Evolutionary conservation across 2,888 invertebrate species (phyloP).

Genomic region (Tetragonisca angustula): DNA sequence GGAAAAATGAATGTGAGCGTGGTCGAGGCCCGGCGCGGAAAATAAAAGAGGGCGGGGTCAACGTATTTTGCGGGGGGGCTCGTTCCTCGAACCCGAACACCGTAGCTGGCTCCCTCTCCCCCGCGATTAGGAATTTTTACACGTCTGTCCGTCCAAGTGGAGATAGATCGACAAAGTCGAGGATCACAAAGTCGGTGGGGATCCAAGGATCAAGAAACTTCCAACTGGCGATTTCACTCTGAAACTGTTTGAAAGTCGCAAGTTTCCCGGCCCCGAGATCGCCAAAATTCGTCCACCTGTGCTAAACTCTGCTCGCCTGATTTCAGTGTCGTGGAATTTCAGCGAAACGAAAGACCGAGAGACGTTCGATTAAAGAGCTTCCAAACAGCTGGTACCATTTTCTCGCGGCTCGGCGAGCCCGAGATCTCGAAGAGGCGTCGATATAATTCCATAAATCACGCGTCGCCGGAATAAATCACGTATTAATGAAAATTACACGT

Average conservation of each 20-base stretch:
- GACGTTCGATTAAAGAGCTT: no score
- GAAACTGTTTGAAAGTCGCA: no score
- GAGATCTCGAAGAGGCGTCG: constrained; percentile 22
- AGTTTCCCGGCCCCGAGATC: no score
- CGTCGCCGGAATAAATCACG: constrained; percentile 52
- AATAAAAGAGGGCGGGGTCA: constrained; percentile 54
- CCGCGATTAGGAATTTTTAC: background rate
- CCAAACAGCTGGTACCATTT: no score
- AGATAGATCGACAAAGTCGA: no score
- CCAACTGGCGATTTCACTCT: no score
- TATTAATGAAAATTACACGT: constrained; percentile 66
- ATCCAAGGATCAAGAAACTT: no score
- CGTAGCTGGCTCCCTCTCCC: background rate
- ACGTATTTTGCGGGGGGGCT: constrained; percentile 44
- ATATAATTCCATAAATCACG: constrained; percentile 53
- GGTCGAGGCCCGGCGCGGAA: constrained; percentile 34
- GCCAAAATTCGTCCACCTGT: no score
- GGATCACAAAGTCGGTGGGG: no score
- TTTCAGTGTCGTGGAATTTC: no score
- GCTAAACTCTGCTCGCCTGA: no score
- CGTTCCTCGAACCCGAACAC: constrained; percentile 13
- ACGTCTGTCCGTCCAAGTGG: background rate
- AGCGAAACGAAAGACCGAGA: no score
- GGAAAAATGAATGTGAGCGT: constrained; percentile 52
- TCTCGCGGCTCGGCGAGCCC: background rate